These are phyloP conservation scores for Andricus quercusramuli DNA, from an alignment of 2,888 invertebrate species.

Conservation along the genomic window DNA sequence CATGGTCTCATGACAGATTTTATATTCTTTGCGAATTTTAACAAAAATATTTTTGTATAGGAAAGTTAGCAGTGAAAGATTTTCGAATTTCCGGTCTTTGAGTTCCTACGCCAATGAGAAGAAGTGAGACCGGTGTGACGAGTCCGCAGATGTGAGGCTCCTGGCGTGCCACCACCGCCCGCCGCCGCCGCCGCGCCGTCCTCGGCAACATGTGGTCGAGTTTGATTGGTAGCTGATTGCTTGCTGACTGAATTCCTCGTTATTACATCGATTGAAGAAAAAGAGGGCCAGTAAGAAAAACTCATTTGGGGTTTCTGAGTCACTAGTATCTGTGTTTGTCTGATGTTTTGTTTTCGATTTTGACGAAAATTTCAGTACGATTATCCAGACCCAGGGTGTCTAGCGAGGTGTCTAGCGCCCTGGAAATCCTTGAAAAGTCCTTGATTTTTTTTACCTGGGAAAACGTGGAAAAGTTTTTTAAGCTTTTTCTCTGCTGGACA, in stretches of 20 bases:
- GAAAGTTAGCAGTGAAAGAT: too few species aligned
- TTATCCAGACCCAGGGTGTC: too few species aligned
- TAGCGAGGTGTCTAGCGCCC: too few species aligned
- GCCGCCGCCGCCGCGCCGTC: constrained; percentile 50
- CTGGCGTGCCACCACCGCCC: constrained; percentile 53
- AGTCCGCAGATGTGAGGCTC: constrained; percentile 74
- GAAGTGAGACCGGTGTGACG: constrained; percentile 76
- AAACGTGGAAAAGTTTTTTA: too few species aligned
- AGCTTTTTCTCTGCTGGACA: too few species aligned
- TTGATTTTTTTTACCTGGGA: too few species aligned
- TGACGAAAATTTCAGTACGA: neutral
- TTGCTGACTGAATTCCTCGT: constrained; percentile 58
- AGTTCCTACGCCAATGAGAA: constrained; percentile 69
- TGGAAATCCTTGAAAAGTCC: too few species aligned
- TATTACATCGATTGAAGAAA: constrained; percentile 46
- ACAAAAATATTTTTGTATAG: too few species aligned
- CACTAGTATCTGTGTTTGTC: neutral
- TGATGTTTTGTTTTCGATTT: neutral
- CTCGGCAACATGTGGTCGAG: constrained; percentile 69
- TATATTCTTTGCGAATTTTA: too few species aligned
- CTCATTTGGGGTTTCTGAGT: neutral
- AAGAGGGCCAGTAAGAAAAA: constrained; percentile 32
- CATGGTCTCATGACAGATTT: too few species aligned
- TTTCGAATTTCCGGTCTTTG: constrained; percentile 46
- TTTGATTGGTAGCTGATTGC: constrained; percentile 62